Conservation (phyloP, 2,113 vertebrate genomes). For the Vidua macroura region DNA sequence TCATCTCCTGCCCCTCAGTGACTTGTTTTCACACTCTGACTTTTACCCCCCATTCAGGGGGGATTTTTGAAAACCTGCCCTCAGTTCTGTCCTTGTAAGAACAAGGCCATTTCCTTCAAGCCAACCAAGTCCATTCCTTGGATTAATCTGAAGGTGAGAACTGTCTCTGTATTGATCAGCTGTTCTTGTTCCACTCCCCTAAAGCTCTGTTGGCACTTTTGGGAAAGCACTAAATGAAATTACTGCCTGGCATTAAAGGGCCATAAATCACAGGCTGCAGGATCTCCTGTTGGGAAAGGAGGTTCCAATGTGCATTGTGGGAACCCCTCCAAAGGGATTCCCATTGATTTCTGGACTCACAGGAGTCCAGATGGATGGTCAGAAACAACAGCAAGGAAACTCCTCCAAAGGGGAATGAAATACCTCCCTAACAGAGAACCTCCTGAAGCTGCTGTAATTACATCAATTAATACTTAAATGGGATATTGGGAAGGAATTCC, state of each 20-base stretch:
- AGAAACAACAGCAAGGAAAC: slow-evolving; percentile 13
- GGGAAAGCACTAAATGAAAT: slow-evolving; percentile 72
- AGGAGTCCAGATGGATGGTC: background rate
- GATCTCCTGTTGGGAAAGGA: slow-evolving; percentile 52
- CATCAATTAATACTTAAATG: too few relatives aligned
- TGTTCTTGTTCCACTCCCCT: slow-evolving; percentile 34
- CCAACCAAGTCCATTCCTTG: slow-evolving; percentile 36
- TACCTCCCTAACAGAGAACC: background rate
- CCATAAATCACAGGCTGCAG: slow-evolving; percentile 58
- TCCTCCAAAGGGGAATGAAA: slow-evolving; percentile 28
- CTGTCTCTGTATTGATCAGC: slow-evolving; percentile 58
- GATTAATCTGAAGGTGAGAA: slow-evolving; percentile 36
- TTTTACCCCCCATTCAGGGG: background rate
- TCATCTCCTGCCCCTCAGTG: background rate
- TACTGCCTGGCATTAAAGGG: slow-evolving; percentile 61
- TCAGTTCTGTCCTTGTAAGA: background rate
- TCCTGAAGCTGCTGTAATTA: background rate
- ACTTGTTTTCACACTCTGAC: background rate
- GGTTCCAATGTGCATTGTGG: slow-evolving; percentile 15
- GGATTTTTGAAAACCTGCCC: background rate
- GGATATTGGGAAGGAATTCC: background rate
- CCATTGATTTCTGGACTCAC: slow-evolving; percentile 41
- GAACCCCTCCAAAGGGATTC: background rate
- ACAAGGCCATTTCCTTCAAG: background rate
- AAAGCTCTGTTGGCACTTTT: slow-evolving; percentile 69